Evolutionary conservation across 2,113 vertebrate species (phyloP), one percentile per base, ranked within the genome.

Genomic region (Pangasianodon gigas): DNA sequence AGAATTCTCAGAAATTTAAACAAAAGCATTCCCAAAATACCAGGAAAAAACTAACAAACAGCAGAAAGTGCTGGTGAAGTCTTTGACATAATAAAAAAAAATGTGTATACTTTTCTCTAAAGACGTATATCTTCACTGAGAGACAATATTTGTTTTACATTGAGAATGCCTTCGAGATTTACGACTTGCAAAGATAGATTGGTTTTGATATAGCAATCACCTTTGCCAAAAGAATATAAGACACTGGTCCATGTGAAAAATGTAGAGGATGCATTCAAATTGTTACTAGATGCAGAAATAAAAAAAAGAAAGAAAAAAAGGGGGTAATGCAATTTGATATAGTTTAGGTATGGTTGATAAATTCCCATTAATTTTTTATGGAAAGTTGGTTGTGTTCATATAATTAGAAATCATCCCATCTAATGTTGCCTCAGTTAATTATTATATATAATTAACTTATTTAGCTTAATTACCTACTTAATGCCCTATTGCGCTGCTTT

Each of bases 361-460:
- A 67, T 56, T 69, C 19, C 51, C 29, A 82, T 51, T 54, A 6
- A 56, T 41, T 69, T 83, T 26, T 29, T 21, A 51, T 48, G 16
- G 44, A 16, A 67, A 32, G 2, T 71, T 32, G 18, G 41, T 16
- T 51, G 29, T 58, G 41, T 81, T 79, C 54, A 32, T 69, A 14
- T 88, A 37, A 89, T 69, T 74, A 89, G 32, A 88, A 88, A 69
- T 54, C 19, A 65, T 16, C 75, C 29, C 18, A 44, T 84, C 0
- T 56, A 52, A 83, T 52, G 2, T 6, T 56, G 32, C 24, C 19
- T 67, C n/a, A 52, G 8, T 82, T 82, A 69, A 82, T 67, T 82
- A 74, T 71, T 52, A 74, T 24, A 41, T 60, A 41, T 84, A 79
- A 52, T 77, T 0, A 26, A 77, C 11, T n/a, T n/a, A 29, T 60